Conservation (phyloP, 2,113 vertebrate genomes). For the Apistogramma diplotaenia region DNA sequence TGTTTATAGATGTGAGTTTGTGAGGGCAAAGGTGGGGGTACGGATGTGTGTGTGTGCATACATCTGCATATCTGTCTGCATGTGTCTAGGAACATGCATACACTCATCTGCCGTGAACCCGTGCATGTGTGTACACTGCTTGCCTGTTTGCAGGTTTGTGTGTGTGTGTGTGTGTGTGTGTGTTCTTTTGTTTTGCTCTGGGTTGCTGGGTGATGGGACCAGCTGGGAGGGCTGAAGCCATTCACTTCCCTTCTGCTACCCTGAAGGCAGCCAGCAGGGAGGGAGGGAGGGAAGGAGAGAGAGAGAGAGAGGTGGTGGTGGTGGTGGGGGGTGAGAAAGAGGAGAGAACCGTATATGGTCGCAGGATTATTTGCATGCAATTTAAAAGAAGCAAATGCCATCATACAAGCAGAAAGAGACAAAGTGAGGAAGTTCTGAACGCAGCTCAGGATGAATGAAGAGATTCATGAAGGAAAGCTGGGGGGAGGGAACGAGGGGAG, state of each 20-base stretch:
- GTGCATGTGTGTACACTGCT: slow-evolving; percentile 8
- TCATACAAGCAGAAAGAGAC: background rate
- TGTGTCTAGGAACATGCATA: slow-evolving; percentile 9
- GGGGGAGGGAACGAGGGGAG: background rate
- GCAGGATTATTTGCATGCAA: background rate
- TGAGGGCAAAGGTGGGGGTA: slow-evolving; percentile 25
- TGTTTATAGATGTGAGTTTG: slow-evolving; percentile 43
- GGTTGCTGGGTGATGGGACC: slow-evolving; percentile 81
- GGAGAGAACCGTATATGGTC: background rate
- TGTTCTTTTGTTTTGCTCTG: slow-evolving; percentile 78
- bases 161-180: slow-evolving; percentile 40
- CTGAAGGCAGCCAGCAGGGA: slow-evolving; percentile 72
- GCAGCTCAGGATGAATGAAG: slow-evolving; percentile 27
- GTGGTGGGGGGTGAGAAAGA: background rate
- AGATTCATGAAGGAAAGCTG: slow-evolving; percentile 25
- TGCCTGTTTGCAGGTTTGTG: slow-evolving; percentile 17
- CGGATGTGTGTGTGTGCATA: background rate
- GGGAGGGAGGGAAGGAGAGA: slow-evolving; percentile 15
- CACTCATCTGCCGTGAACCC: slow-evolving; percentile 18
- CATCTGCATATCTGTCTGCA: slow-evolving; percentile 27
- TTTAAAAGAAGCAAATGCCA: background rate
- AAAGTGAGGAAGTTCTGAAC: slow-evolving; percentile 24
- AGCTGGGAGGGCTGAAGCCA: slow-evolving; percentile 80
- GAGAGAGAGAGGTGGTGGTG: background rate
- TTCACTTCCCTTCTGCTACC: slow-evolving; percentile 79